These are phyloP conservation scores for Drosophila sordidapex DNA, from an alignment of 2,888 invertebrate species.

Conservation along the genomic window DNA sequence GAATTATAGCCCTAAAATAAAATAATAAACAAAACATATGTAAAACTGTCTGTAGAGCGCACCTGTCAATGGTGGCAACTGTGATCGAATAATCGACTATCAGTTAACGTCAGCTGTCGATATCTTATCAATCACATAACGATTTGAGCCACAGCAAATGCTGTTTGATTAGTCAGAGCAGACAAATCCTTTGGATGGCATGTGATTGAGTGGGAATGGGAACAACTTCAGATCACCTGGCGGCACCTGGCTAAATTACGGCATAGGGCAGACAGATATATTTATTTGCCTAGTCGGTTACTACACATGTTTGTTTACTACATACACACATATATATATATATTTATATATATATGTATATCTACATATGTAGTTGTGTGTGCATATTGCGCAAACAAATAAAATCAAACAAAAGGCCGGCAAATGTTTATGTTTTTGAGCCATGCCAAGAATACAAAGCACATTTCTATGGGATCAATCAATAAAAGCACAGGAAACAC, in stretches of 20 bases:
- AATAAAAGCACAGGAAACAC: constrained; percentile 71
- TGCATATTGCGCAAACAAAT: constrained; percentile 58
- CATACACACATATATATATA: neutral
- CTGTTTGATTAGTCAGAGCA: constrained; percentile 62
- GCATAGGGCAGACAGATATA: constrained; percentile 46
- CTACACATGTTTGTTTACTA: constrained; percentile 11
- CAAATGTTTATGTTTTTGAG: constrained; percentile 64
- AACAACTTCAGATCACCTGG: constrained; percentile 42
- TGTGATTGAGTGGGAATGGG: constrained; percentile 30
- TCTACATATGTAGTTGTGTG: constrained; percentile 1
- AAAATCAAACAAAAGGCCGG: constrained; percentile 56
- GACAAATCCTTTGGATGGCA: constrained; percentile 35
- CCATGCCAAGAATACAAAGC: constrained; percentile 60
- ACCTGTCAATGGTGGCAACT: constrained; percentile 17
- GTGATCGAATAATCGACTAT: constrained; percentile 23
- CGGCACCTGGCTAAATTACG: constrained; percentile 42
- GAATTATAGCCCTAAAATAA: constrained; percentile 1
- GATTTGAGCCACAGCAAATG: constrained; percentile 33
- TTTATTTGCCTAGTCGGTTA: constrained; percentile 53
- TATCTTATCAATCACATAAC: constrained; percentile 67
- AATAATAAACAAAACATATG: neutral
- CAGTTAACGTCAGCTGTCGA: constrained; percentile 46
- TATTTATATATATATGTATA: neutral
- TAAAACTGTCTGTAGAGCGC: neutral
- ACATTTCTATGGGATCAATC: constrained; percentile 60